phyloP scores from a whole-genome alignment of 2,113 vertebrate genomes.

The Salvelinus fontinalis region DNA sequence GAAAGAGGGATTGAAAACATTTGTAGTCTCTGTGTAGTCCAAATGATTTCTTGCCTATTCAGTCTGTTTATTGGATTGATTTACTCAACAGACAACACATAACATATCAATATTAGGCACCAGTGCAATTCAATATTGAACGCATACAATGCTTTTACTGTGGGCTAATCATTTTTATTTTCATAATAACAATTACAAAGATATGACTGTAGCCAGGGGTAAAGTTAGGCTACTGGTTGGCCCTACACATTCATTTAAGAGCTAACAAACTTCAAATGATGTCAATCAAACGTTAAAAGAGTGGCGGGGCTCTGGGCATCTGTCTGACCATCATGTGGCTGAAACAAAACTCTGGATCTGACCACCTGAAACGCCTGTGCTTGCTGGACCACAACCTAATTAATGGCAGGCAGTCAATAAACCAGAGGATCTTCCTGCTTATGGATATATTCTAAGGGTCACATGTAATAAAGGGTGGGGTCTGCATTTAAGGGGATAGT shows the following conservation, averaged over 20 bases:
- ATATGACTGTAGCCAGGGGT: background rate
- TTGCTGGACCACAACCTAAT: conserved; percentile 21
- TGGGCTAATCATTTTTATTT: background rate
- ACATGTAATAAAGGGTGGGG: conserved; percentile 23
- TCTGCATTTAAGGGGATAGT: background rate
- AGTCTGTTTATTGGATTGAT: background rate
- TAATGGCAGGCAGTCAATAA: conserved; percentile 41
- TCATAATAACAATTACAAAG: background rate
- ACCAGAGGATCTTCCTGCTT: conserved; percentile 1
- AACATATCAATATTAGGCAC: background rate
- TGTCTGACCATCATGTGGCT: background rate
- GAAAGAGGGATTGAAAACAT: background rate
- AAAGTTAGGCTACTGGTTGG: background rate
- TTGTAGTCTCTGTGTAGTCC: background rate
- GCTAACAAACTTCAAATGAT: background rate
- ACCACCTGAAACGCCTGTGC: conserved; percentile 19
- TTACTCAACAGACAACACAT: background rate
- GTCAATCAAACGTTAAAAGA: background rate
- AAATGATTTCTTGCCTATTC: background rate
- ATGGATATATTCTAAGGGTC: conserved; percentile 20
- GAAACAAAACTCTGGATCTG: background rate
- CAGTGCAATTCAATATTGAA: background rate
- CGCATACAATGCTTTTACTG: background rate
- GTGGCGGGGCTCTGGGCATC: background rate
- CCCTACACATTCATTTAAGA: background rate